These are phyloP conservation scores for Tapera naevia DNA, from an alignment of 2,797 vertebrate species.

Conservation along the genomic window DNA sequence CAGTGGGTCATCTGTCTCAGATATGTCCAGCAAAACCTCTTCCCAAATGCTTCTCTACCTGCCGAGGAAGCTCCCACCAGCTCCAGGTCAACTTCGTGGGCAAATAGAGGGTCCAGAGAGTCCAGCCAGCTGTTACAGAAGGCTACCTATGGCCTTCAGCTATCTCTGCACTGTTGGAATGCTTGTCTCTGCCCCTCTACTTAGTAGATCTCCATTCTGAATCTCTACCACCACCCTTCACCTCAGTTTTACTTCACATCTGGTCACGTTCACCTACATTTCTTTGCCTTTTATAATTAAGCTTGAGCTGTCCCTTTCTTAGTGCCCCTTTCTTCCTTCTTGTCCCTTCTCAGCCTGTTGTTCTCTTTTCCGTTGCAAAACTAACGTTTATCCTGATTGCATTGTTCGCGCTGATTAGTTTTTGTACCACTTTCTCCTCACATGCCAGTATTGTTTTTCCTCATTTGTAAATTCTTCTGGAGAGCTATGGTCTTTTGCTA, in stretches of 20 bases:
- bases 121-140: neutral
- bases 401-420: neutral
- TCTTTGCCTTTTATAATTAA: neutral
- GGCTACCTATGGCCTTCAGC: neutral
- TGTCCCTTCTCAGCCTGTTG: neutral
- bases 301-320: neutral
- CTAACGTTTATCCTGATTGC: neutral
- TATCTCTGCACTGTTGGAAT: neutral
- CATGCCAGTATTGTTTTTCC: neutral
- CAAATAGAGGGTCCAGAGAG: neutral
- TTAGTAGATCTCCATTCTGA: neutral
- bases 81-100: neutral
- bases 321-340: neutral
- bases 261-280: neutral
- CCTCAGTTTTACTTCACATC: neutral
- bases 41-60: neutral
- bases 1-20: neutral
- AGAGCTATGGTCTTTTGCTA: neutral
- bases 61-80: neutral
- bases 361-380: neutral
- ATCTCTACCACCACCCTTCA: neutral
- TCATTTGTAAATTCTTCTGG: neutral
- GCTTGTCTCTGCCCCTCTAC: neutral
- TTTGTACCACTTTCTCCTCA: neutral
- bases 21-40: neutral